phyloP scores from a whole-genome alignment of 2,113 vertebrate species.

The Patagioenas fasciata region DNA sequence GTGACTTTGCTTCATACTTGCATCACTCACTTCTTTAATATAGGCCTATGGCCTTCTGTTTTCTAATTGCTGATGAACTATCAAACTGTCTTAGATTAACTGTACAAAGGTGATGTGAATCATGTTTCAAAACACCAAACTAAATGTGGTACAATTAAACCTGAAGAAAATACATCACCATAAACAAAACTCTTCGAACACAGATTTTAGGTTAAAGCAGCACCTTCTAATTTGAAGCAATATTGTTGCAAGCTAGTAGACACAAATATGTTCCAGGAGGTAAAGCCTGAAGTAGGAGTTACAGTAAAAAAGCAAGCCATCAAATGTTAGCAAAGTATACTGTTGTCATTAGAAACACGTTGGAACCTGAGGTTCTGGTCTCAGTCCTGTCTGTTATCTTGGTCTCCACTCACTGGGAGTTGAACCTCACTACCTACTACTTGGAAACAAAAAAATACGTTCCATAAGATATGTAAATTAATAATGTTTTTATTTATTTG shows the following conservation, averaged over 20 bases:
- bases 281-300: not conserved
- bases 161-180: not conserved
- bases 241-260: not conserved
- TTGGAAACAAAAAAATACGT: not conserved
- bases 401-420: not conserved
- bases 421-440: not conserved
- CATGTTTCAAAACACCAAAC: slow-evolving; percentile 7
- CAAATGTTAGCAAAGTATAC: not conserved
- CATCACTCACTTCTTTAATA: slow-evolving; percentile 47
- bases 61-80: slow-evolving; percentile 32
- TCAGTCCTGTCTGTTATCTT: not conserved
- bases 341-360: not conserved
- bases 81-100: slow-evolving; percentile 31
- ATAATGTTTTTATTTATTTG: not conserved
- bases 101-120: slow-evolving; percentile 6
- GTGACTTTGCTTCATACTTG: slow-evolving; percentile 40
- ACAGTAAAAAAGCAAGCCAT: not conserved
- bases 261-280: not conserved
- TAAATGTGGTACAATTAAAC: not conserved
- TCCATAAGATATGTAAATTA: not conserved
- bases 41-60: slow-evolving; percentile 21
- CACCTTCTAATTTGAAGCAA: not conserved
- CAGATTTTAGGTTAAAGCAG: not conserved
- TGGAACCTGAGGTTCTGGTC: not conserved
- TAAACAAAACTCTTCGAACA: not conserved